These are phyloP conservation scores for Channa striata DNA, from an alignment of 2,797 vertebrate species.

Conservation along the genomic window DNA sequence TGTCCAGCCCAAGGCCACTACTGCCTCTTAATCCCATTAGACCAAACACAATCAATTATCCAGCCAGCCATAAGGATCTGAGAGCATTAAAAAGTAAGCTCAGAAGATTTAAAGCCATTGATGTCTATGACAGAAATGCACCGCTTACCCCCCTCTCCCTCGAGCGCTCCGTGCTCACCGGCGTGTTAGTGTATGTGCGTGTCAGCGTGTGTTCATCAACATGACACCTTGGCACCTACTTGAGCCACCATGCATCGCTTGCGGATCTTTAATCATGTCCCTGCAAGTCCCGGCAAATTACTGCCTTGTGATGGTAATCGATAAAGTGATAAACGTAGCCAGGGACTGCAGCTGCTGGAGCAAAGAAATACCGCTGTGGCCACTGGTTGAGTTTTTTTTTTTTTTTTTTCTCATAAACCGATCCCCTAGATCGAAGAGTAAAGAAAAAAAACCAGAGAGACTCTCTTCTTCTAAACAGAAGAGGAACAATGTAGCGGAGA, in stretches of 20 bases:
- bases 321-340: slow-evolving; percentile 80
- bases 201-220: slow-evolving; percentile 73
- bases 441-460: slow-evolving; percentile 13
- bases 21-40: slow-evolving; percentile 84
- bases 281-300: slow-evolving; percentile 83
- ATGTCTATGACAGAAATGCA: slow-evolving; percentile 74
- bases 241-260: slow-evolving; percentile 68
- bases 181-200: slow-evolving; percentile 44
- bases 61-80: slow-evolving; percentile 79
- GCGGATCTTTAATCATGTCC: slow-evolving; percentile 85
- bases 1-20: slow-evolving; percentile 76
- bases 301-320: slow-evolving; percentile 83
- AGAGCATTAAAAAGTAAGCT: slow-evolving; percentile 83
- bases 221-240: slow-evolving; percentile 66
- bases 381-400: slow-evolving; percentile 63
- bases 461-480: slow-evolving; percentile 19
- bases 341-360: slow-evolving; percentile 70
- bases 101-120: slow-evolving; percentile 82
- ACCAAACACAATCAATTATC: slow-evolving; percentile 84
- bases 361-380: slow-evolving; percentile 68
- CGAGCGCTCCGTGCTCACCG: slow-evolving; percentile 26
- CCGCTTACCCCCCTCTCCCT: slow-evolving; percentile 6
- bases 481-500: slow-evolving; percentile 16
- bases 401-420: slow-evolving; percentile 56
- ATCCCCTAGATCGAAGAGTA: slow-evolving; percentile 52